These are phyloP conservation scores for Brachionus plicatilis DNA, from an alignment of 1,140 invertebrate species.

Conservation along the genomic window DNA sequence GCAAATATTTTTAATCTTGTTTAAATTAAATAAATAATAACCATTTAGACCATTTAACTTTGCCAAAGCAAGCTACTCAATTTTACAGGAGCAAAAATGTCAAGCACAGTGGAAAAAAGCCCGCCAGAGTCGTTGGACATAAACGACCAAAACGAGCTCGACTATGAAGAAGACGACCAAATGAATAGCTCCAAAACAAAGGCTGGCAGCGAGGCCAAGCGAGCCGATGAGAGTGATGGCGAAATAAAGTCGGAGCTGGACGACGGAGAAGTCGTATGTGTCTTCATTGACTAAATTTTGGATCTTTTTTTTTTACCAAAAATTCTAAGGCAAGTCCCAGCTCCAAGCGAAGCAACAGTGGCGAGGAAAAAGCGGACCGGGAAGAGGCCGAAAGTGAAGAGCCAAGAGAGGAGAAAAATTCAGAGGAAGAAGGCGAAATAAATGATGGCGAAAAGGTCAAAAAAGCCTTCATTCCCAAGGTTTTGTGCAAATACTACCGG, in stretches of 20 bases:
- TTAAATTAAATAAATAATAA: not conserved
- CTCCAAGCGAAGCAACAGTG: not conserved
- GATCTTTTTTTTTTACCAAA: not conserved
- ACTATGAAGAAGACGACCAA: conserved; percentile 39
- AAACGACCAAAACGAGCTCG: conserved; percentile 25
- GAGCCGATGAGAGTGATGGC: conserved; percentile 27
- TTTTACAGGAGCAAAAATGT: not conserved
- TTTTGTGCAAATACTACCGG: conserved; percentile 28
- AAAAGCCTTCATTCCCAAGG: conserved; percentile 14
- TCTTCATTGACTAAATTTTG: not conserved
- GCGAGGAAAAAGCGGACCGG: not conserved
- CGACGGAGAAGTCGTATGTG: conserved; percentile 26
- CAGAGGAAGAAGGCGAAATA: conserved; percentile 18
- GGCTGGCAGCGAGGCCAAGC: not conserved
- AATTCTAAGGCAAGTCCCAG: not conserved
- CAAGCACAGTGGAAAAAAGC: not conserved
- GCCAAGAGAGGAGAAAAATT: not conserved
- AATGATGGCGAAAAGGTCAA: conserved; percentile 29
- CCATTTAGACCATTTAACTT: not conserved
- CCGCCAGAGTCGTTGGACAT: not conserved
- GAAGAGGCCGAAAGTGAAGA: not conserved
- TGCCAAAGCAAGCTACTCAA: not conserved
- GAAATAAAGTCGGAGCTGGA: conserved; percentile 21
- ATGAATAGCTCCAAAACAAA: not conserved
- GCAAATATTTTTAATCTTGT: not conserved